Base-by-base conservation (phyloP, 2,797 vertebrate genomes). In the Bradypus variegatus region DNA sequence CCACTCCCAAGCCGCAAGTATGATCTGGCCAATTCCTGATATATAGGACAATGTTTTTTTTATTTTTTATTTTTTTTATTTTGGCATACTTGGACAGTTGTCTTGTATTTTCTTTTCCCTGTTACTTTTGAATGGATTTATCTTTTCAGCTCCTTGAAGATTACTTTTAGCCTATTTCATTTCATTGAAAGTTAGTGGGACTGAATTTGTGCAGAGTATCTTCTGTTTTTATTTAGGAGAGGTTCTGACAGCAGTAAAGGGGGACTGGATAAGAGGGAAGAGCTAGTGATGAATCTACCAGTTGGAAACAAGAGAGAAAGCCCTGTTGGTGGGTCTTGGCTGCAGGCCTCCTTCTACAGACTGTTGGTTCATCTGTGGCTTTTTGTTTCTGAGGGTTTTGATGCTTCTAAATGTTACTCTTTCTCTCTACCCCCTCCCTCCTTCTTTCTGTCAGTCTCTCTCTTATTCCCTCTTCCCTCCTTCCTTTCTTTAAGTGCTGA, bases 61-160 rank as follows among this genome's bases (percentile, higher is more conserved):
- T 16, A 23, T n/a, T 23, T 18, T 19, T 36, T 0, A 3, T 83
- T 29, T 48, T 45, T 53, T 88, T 73, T 86, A 45, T 45, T 62
- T 88, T 0, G 2, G 16, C 6, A 7, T 36, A 45, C 23, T 55
- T 65, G 55, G 36, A 70, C 41, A 53, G 1, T 33, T 86, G 38
- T 85, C 69, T 8, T 88, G 1, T 73, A 11, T 94, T 78, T 89
- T 88, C 36, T 88, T 88, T 70, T 31, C 38, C 84, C 23, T 67
- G 0, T 55, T 58, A 58, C n/a, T 90, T 88, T 89, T 88, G 55
- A 82, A 33, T 82, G 87, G 53, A 45, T 50, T 60, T 81, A 45
- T 87, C 33, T 89, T 76, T 79, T 69, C 31, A 93, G 31, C 27
- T 36, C 41, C 16, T 94, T 86, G 41, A 83, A 91, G 92, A 31